Percentiles rank a stretch among this genome's conserved stretches.
Conservation (phyloP, 2,888 invertebrate genomes). For the Galerucella calmariensis region DNA sequence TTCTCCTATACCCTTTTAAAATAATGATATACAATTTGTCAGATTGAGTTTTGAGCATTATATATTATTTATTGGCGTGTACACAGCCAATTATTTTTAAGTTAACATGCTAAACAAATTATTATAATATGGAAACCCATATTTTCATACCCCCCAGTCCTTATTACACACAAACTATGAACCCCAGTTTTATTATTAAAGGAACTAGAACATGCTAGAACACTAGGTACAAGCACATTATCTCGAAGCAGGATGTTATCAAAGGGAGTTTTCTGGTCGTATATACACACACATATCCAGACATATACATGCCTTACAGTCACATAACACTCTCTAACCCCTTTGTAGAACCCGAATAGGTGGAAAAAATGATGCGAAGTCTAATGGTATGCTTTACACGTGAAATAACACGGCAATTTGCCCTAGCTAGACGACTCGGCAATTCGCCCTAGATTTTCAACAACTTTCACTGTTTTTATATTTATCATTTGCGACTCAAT, state of each 20-base stretch:
- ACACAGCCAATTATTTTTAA: no score
- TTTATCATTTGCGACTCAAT: neutral
- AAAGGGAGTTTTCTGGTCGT: constrained; percentile 13
- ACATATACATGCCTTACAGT: neutral
- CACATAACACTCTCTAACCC: constrained; percentile 14
- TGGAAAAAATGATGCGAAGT: constrained; percentile 18
- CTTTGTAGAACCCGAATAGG: constrained; percentile 18
- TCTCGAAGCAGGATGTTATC: constrained; percentile 12
- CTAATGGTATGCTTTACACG: constrained; percentile 18
- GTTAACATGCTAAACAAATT: no score
- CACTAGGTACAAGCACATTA: constrained; percentile 2
- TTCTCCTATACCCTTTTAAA: no score
- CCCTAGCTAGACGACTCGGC: neutral
- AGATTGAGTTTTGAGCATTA: no score
- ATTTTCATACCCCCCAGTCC: neutral
- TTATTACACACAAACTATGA: neutral
- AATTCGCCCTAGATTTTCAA: neutral
- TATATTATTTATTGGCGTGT: no score
- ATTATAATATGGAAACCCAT: neutral
- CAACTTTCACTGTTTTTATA: constrained; percentile 16
- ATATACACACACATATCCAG: neutral
- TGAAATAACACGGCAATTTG: constrained; percentile 22
- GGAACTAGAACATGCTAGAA: neutral
- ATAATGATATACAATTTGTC: no score
- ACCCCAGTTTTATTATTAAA: neutral